Base-by-base conservation (phyloP, 2,888 invertebrate species). In the Caenorhabditis japonica region DNA sequence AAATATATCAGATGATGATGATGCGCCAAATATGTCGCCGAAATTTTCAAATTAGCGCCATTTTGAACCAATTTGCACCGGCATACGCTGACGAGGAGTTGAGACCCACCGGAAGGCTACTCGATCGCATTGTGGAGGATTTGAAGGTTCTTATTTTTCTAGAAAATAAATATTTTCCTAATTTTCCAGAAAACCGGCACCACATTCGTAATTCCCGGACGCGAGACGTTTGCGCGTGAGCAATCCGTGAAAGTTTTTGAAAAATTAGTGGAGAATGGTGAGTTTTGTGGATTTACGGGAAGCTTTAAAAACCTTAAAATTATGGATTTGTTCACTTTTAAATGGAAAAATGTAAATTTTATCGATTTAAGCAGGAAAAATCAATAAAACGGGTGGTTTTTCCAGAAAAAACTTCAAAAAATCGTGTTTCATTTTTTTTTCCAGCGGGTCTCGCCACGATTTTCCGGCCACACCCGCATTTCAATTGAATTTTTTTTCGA, bases 171-270 rank as follows among this genome's bases (percentile, higher is more conserved):
- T n/a, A n/a, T n/a, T n/a, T n/a, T n/a, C n/a, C n/a, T n/a, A n/a
- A n/a, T 25, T 47, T 56, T 71, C 13, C 41, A 71, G 71, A 60
- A 64, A 49, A 47, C 25, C 25, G 72, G 72, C 19, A 59, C 43
- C 2, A 49, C 43, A 3, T 36, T 66, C 12, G 53, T 72, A 15
- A 72, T 72, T 27, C 72, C 72, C 1, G 59, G 64, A 19, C 33
- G 51, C 0, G 72, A 72, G 7, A 60, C 72, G 43, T 55, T 49
- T 13, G 72, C 72, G 4, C 44, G 70, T 19, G 43, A 59, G 55
- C 25, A 69, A n/a, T 49, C 61, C 23, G 43, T 61, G 2, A 27
- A 47, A 27, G 58, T 47, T 21, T 58, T 72, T 33, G 72, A 68
- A 38, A 27, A 47, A 52, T 36, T 55, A 21, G 17, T 64, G 10